Conservation (phyloP, 1,140 invertebrate genomes). For the Mamestra configurata region DNA sequence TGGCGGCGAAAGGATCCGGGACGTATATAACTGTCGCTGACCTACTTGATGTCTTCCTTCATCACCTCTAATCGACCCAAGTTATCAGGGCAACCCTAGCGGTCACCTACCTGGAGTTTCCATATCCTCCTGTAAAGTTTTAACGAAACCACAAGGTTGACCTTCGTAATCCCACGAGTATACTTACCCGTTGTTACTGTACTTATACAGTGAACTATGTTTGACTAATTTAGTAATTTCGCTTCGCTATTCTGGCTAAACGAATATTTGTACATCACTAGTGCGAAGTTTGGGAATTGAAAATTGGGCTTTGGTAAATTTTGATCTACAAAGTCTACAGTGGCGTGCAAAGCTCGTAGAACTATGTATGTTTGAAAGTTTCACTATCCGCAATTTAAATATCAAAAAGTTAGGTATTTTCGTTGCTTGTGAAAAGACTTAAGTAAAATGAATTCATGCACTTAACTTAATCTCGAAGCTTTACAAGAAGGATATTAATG, state of each 20-base stretch:
- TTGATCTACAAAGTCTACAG: background rate
- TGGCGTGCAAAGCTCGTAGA: no score
- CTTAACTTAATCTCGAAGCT: background rate
- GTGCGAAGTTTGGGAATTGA: background rate
- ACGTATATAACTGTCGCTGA: constrained; percentile 16
- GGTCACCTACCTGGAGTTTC: background rate
- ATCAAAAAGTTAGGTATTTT: no score
- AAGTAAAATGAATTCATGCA: background rate
- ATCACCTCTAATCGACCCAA: background rate
- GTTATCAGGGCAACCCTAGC: background rate
- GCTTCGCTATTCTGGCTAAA: constrained; percentile 3
- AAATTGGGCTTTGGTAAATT: background rate
- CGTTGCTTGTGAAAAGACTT: no score
- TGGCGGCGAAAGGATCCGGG: constrained; percentile 8
- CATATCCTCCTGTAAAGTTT: constrained; percentile 33
- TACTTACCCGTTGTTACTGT: constrained; percentile 12
- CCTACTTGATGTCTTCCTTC: background rate
- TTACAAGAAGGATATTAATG: background rate
- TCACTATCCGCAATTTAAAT: no score
- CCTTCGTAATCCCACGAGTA: constrained; percentile 39
- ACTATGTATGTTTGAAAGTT: no score
- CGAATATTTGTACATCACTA: constrained; percentile 23
- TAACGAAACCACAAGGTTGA: constrained; percentile 25
- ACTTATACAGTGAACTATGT: constrained; percentile 36
- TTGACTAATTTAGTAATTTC: constrained; percentile 46